Percentiles rank a stretch among this genome's conserved stretches.
phyloP scores from a whole-genome alignment of 30 jellyfish, hydroid and myxozoan species.

The Phacellophora camtschatica region DNA sequence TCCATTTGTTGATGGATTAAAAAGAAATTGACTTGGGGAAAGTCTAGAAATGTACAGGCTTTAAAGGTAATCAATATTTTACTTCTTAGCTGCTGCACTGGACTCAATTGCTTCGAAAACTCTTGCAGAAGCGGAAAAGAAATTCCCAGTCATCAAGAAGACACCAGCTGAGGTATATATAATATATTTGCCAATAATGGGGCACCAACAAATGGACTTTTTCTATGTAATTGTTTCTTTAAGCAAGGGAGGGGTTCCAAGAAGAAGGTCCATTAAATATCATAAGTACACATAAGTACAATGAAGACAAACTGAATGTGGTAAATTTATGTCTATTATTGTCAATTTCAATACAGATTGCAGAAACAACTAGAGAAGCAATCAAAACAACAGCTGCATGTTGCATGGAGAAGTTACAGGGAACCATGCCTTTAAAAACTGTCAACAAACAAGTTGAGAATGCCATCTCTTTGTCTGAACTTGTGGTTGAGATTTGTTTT shows the following conservation, averaged over 20 bases:
- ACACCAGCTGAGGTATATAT: slow-evolving; percentile 95
- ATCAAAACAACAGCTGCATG: slow-evolving; percentile 43
- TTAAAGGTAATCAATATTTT: neutral
- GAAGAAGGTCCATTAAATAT: no score
- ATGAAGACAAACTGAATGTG: no score
- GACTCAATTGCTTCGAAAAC: slow-evolving; percentile 90
- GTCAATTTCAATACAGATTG: slow-evolving; percentile 59
- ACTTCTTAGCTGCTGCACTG: slow-evolving; percentile 56
- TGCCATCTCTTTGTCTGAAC: slow-evolving; percentile 94
- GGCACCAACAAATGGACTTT: no score
- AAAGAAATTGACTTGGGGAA: no score
- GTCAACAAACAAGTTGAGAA: slow-evolving; percentile 85
- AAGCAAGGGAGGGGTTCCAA: no score
- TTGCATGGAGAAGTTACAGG: slow-evolving; percentile 53
- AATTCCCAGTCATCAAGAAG: slow-evolving; percentile 79
- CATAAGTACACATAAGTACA: no score
- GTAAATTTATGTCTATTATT: no score
- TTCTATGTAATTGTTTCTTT: no score
- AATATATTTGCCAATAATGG: no score
- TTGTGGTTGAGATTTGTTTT: slow-evolving; percentile 93
- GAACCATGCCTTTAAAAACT: slow-evolving; percentile 41
- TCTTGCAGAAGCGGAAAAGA: slow-evolving; percentile 93
- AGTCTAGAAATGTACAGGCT: no score
- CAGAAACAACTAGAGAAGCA: slow-evolving; percentile 84
- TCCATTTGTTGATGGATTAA: no score